Evolutionary conservation across 1,140 invertebrate species (phyloP).

Genomic region (Brachionus sp.): DNA sequence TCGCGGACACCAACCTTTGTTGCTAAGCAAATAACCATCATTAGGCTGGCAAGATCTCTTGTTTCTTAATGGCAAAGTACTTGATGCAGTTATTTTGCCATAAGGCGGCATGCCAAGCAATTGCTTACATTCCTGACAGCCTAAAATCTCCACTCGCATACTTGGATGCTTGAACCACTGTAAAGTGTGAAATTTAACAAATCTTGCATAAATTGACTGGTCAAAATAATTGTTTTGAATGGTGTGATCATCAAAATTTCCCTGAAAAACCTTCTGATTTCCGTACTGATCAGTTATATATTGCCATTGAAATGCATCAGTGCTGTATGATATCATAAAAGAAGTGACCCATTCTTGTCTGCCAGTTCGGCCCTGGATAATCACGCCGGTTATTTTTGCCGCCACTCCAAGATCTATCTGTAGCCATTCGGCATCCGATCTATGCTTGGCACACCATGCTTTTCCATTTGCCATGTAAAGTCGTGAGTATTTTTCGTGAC

Average conservation of each 20-base stretch:
- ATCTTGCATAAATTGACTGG: slow-evolving; percentile 61
- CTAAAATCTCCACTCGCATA: slow-evolving; percentile 63
- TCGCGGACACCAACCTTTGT: slow-evolving; percentile 64
- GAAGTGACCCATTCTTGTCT: slow-evolving; percentile 62
- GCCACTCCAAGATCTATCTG: slow-evolving; percentile 62
- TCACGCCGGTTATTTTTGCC: slow-evolving; percentile 62
- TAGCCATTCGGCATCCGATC: slow-evolving; percentile 63
- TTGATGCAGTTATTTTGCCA: slow-evolving; percentile 62
- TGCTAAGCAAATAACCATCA: slow-evolving; percentile 63
- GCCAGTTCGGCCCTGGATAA: slow-evolving; percentile 63
- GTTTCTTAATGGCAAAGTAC: slow-evolving; percentile 56
- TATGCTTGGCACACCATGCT: slow-evolving; percentile 63
- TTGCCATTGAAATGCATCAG: slow-evolving; percentile 62
- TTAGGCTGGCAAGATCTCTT: slow-evolving; percentile 63
- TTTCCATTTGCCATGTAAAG: slow-evolving; percentile 61
- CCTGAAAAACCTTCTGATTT: slow-evolving; percentile 61
- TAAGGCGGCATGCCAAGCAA: slow-evolving; percentile 63
- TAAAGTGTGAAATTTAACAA: slow-evolving; percentile 63
- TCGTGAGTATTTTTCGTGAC: slow-evolving; percentile 63
- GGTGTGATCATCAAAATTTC: slow-evolving; percentile 62
- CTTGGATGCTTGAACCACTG: slow-evolving; percentile 63
- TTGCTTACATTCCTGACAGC: slow-evolving; percentile 65
- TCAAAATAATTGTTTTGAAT: slow-evolving; percentile 62
- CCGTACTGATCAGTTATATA: slow-evolving; percentile 62
- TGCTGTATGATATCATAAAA: slow-evolving; percentile 62